Conservation (phyloP, 2,113 vertebrate genomes). For the Jacana jacana region DNA sequence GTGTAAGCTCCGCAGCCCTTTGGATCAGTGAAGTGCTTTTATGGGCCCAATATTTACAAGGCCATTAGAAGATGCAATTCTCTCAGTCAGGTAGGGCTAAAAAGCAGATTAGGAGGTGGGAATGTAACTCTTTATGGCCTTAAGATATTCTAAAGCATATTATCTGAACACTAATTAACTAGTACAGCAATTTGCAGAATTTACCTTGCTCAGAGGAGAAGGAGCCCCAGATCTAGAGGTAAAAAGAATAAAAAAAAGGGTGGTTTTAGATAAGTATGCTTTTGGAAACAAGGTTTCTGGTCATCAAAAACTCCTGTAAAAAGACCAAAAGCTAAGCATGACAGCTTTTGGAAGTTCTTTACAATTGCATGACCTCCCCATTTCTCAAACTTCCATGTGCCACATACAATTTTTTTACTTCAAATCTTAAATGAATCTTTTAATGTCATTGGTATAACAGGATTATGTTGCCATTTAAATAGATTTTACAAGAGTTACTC, state of each 20-base stretch:
- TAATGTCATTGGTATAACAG: background rate
- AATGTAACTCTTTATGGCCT: background rate
- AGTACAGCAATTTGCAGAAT: background rate
- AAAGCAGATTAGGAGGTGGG: background rate
- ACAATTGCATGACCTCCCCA: background rate
- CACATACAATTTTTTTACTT: background rate
- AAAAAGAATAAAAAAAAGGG: background rate
- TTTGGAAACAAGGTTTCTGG: background rate
- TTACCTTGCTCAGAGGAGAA: constrained; percentile 84
- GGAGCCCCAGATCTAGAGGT: constrained; percentile 79
- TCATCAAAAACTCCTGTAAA: background rate
- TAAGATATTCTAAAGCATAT: background rate
- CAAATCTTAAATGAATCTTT: background rate
- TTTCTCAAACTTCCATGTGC: background rate
- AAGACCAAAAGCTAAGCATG: background rate
- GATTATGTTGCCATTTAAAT: background rate
- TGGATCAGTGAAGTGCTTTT: background rate
- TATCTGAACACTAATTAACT: background rate
- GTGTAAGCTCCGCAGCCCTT: background rate
- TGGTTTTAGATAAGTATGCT: background rate
- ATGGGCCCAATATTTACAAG: background rate
- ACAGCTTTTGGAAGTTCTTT: background rate
- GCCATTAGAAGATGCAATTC: background rate
- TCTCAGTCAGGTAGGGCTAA: background rate
- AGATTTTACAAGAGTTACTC: background rate